phyloP scores from a whole-genome alignment of 2,888 invertebrate species.

The Dicycla oo region DNA sequence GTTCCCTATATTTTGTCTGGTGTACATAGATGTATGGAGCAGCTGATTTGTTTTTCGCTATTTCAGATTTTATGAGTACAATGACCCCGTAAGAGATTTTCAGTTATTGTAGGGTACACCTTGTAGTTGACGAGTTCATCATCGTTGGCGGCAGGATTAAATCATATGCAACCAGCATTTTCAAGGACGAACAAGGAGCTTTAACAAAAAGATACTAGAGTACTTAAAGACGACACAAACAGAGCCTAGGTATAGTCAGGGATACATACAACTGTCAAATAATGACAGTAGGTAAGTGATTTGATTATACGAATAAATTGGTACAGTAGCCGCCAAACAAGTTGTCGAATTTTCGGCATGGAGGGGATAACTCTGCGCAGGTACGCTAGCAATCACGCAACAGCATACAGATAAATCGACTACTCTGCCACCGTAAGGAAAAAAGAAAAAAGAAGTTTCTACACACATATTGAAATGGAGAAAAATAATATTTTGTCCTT shows the following conservation, averaged over 20 bases:
- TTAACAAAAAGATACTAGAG: not conserved
- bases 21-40: not conserved
- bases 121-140: not conserved
- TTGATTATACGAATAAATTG: not conserved
- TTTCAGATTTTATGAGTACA: too few species aligned
- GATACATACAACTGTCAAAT: too few species aligned
- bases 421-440: too few species aligned
- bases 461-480: too few species aligned
- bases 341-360: too few species aligned
- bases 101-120: not conserved
- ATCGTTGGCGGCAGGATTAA: not conserved
- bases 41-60: too few species aligned
- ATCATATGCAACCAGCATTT: not conserved
- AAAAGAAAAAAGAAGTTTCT: too few species aligned
- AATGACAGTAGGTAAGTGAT: not conserved
- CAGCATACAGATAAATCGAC: too few species aligned
- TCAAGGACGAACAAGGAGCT: not conserved
- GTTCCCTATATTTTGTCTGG: not conserved
- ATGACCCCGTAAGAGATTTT: not conserved
- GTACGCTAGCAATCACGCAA: too few species aligned
- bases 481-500: too few species aligned
- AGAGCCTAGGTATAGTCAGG: not conserved
- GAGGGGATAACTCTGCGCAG: too few species aligned
- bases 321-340: too few species aligned
- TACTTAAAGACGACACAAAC: not conserved